Evolutionary conservation across 1,140 invertebrate genomes (phyloP), one percentile per base, ranked within the genome.

Genomic region (Sarcophaga peregrina): DNA sequence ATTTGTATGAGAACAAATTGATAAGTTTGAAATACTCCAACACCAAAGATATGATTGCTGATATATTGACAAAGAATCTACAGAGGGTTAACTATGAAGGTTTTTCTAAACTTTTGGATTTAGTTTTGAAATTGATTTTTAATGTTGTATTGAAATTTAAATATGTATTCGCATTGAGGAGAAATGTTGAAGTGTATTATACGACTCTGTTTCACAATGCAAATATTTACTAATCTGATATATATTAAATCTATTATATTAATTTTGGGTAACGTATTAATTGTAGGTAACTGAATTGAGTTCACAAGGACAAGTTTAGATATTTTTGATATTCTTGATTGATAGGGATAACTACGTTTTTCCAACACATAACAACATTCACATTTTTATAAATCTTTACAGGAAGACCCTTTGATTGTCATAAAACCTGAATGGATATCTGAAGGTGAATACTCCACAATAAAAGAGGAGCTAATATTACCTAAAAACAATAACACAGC

Each of bases 61-160:
- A 87, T 50, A 84, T 86, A 5, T 74, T 86, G 13, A 87, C 85
- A 0, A 87, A 87, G 11, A 83, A 83, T 58, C 25, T 83, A 45
- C 20, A 8, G 4, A 83, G n/a, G 62, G 17, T 7, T 15, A 82
- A 75, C 17, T 80, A 83, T 81, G 50, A 76, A 75, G 75, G 58
- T n/a, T 81, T 48, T 73, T 8, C 37, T 11, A 58, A 81, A 73
- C 9, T 76, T 25, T 15, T 82, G 9, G 82, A 68, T 3, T 48
- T 82, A 17, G 11, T n/a, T 73, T n/a, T n/a, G 17, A 2, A 20
- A 37, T 37, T 37, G 1, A 37, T 37, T 37, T 37, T 2, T 37
- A 37, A 37, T 37, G 4, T 37, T 37, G 25, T 37, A 73, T 73
- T 15, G 25, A 3, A n/a, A 73, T 73, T 13, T n/a, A 73, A 37